phyloP scores from a whole-genome alignment of 2,113 vertebrate species.

The Riparia riparia region DNA sequence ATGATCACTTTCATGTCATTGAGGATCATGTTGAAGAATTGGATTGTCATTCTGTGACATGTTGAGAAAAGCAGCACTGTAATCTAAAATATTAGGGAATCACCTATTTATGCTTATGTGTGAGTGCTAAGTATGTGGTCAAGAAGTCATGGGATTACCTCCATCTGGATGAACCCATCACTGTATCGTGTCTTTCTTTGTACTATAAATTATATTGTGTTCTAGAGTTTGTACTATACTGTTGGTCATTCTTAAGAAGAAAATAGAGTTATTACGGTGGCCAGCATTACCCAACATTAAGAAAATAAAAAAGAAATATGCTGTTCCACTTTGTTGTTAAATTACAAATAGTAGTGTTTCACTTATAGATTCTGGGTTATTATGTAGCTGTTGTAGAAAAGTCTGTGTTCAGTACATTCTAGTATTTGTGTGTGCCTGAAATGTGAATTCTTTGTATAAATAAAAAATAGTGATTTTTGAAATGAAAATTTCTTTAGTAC shows the following conservation, averaged over 20 bases:
- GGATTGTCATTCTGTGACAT: not conserved
- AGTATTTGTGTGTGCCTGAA: not conserved
- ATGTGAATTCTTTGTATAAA: not conserved
- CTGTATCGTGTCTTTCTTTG: not conserved
- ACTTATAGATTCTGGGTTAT: not conserved
- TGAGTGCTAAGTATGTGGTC: not conserved
- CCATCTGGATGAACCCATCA: not conserved
- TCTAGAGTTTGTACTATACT: not conserved
- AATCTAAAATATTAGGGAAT: not conserved
- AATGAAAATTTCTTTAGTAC: not conserved
- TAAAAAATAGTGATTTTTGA: not conserved
- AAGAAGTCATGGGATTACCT: not conserved
- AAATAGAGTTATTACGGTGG: not conserved
- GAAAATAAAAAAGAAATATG: not conserved
- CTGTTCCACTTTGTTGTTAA: not conserved
- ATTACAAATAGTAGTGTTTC: not conserved
- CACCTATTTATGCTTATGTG: not conserved
- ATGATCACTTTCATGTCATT: not conserved
- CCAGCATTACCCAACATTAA: not conserved
- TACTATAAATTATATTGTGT: not conserved
- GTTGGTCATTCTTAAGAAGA: not conserved
- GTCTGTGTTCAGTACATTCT: not conserved
- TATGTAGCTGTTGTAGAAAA: not conserved
- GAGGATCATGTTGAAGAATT: not conserved
- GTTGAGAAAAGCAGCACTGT: not conserved